phyloP scores from a whole-genome alignment of 1,140 invertebrate genomes.

The Heterodera schachtii region DNA sequence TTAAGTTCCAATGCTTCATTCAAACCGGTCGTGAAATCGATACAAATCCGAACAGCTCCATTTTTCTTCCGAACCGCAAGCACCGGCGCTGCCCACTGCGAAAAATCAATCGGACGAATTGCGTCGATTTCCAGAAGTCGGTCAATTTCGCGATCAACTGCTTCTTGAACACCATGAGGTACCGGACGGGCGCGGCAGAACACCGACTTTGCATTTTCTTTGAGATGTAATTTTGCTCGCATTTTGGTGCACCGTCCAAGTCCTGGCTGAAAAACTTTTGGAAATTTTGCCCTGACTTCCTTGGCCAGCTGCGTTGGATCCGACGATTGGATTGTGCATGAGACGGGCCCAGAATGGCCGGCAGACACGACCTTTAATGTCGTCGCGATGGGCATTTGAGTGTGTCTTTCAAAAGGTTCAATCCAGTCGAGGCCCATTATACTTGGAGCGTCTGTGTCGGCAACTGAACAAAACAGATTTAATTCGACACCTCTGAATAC shows the following conservation, averaged over 20 bases:
- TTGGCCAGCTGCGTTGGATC: not conserved
- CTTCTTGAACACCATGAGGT: conserved; percentile 44
- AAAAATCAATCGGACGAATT: conserved; percentile 54
- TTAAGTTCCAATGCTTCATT: no score
- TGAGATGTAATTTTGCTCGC: conserved; percentile 37
- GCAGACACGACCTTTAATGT: not conserved
- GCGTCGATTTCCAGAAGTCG: conserved; percentile 43
- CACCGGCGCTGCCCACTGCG: no score
- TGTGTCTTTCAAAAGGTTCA: not conserved
- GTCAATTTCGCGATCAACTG: conserved; percentile 63
- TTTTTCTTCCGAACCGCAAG: no score
- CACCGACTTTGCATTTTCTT: conserved; percentile 37
- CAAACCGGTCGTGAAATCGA: conserved; percentile 51
- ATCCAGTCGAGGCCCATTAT: not conserved
- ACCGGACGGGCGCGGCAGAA: conserved; percentile 52
- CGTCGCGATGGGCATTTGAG: not conserved
- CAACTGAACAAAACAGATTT: not conserved
- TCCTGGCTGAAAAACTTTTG: conserved; percentile 7
- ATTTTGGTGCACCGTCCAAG: conserved; percentile 36
- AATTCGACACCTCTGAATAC: not conserved
- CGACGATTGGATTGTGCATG: not conserved
- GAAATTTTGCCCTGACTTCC: conserved; percentile 12
- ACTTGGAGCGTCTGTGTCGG: not conserved
- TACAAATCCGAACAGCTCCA: conserved; percentile 61
- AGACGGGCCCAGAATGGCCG: not conserved